Evolutionary conservation across 2,888 invertebrate species (phyloP), one percentile per base, ranked within the genome.

Genomic region (Hyppa rectilinea): DNA sequence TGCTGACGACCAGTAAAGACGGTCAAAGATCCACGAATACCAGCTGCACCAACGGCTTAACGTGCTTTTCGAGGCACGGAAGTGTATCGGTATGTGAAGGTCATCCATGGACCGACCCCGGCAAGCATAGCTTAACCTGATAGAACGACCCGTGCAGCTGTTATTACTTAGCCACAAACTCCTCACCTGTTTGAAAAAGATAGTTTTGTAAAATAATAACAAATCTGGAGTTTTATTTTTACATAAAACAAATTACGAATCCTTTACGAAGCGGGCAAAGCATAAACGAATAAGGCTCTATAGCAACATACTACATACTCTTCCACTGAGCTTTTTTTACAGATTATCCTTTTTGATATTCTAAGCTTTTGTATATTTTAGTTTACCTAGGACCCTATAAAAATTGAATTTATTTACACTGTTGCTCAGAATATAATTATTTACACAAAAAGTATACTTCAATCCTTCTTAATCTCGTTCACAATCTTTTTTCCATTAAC

Each of bases 401-500:
- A 36, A 38, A 4, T 38, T 17, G 23, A 31, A 17, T n/a, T n/a
- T 31, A n/a, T 17, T 6, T n/a, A 36, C 23, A 38, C 23, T 26
- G 23, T 45, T 40, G 23, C n/a, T 70, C 12, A 9, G 36, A 43
- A 71, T 14, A 38, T 9, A n/a, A n/a, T n/a, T n/a, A 66, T 23
- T 50, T 40, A 36, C 23, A 40, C n/a, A 31, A 65, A 49, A 62
- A 43, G 9, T 43, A 40, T 29, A 53, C 62, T 45, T 23, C 23
- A 66, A 62, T 65, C 43, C 43, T 23, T 59, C 49, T 12, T 62
- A 66, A 77, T 71, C 49, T 77, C 5, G 17, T 56, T 71, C 45
- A 45, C 36, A 66, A 79, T 77, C 59, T 81, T 81, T 76, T 71
- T 77, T 77, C 66, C 71, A 79, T 81, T 81, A 79, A 77, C 62